A percentile compares a stretch with the other conserved stretches of the same genome.
phyloP scores from a whole-genome alignment of 2,888 invertebrate species.

The Petrolisthes manimaculis region DNA sequence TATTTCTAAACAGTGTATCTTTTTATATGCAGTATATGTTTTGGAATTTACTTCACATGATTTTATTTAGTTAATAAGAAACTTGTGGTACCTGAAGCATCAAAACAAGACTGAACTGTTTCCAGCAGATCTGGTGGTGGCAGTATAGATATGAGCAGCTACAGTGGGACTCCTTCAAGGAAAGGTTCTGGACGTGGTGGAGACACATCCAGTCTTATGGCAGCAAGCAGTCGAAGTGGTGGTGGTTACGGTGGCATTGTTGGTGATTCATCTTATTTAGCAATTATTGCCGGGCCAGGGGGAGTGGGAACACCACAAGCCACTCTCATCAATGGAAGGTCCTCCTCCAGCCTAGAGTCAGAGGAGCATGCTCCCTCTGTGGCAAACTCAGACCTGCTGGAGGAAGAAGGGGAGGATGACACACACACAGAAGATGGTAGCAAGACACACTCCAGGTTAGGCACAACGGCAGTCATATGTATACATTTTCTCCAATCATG shows the following conservation, averaged over 20 bases:
- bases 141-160: conserved; percentile 43
- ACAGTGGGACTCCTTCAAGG: conserved; percentile 52
- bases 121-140: conserved; percentile 45
- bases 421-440: conserved; percentile 31
- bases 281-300: conserved; percentile 81
- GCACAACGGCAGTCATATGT: neutral
- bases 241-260: neutral
- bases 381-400: conserved; percentile 67
- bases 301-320: conserved; percentile 77
- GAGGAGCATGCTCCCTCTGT: conserved; percentile 74
- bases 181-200: conserved; percentile 37
- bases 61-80: too few relatives aligned
- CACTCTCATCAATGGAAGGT: conserved; percentile 76
- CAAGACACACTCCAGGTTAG: conserved; percentile 64
- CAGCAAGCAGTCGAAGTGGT: conserved; percentile 25
- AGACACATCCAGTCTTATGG: conserved; percentile 24
- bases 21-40: too few relatives aligned
- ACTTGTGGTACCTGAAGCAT: too few relatives aligned
- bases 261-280: conserved; percentile 81
- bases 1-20: too few relatives aligned
- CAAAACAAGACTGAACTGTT: neutral
- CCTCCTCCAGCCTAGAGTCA: conserved; percentile 77
- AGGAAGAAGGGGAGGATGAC: conserved; percentile 58
- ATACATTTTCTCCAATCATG: too few relatives aligned
- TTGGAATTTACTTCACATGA: too few relatives aligned